These are phyloP conservation scores for Sycophila sp. DNA, from an alignment of 1,140 invertebrate species.

Conservation along the genomic window DNA sequence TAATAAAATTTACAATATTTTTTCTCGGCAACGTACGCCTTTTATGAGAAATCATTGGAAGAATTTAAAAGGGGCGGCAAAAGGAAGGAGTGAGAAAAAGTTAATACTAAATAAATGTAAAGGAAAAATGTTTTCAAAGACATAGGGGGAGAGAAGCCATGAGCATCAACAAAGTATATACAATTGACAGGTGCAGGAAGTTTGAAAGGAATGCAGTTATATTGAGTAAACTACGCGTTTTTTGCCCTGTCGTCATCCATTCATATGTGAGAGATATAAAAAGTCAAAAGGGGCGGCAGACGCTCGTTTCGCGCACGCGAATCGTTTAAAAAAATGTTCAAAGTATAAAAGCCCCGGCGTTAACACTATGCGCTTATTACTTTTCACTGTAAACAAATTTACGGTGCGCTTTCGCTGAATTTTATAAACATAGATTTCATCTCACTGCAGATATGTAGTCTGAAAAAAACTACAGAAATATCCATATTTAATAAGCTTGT, in stretches of 20 bases:
- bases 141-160: background rate
- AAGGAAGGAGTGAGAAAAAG: too few species aligned
- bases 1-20: too few species aligned
- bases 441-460: too few species aligned
- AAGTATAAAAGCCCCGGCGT: background rate
- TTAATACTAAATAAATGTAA: background rate
- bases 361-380: background rate
- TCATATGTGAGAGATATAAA: background rate
- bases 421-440: too few species aligned
- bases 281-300: background rate
- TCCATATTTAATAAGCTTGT: too few species aligned
- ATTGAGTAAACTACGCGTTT: background rate
- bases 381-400: background rate
- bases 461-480: too few species aligned
- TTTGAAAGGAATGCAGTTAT: constrained; percentile 20
- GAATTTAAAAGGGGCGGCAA: too few species aligned
- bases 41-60: too few species aligned
- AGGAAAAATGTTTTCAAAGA: background rate
- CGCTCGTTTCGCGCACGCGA: background rate
- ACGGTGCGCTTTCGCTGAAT: too few species aligned
- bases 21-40: too few species aligned
- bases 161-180: background rate
- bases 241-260: constrained; percentile 5
- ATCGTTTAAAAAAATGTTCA: constrained; percentile 5
- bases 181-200: constrained; percentile 2